These are phyloP conservation scores for Drosophila colorata DNA, from an alignment of 2,888 invertebrate species.

Conservation along the genomic window DNA sequence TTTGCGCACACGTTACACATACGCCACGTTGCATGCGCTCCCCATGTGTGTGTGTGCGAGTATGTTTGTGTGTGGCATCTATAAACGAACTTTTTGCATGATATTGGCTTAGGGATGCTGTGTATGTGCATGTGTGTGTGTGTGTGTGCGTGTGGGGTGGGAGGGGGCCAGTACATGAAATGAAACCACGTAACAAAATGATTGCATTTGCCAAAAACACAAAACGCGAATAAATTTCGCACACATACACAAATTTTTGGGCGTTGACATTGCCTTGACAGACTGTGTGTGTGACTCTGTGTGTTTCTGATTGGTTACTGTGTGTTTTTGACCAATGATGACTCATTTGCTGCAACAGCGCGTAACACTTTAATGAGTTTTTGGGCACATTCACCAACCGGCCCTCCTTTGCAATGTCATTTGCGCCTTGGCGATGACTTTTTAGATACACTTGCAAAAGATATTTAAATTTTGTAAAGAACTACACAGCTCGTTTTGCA, in stretches of 20 bases:
- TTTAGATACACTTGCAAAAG: not conserved
- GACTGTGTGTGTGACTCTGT: not conserved
- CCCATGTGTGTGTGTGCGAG: not conserved
- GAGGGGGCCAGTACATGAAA: slow-evolving; percentile 33
- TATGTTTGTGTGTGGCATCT: slow-evolving; percentile 34
- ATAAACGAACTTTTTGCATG: slow-evolving; percentile 72
- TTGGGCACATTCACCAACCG: slow-evolving; percentile 16
- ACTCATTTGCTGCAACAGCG: slow-evolving; percentile 64
- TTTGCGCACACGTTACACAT: slow-evolving; percentile 75
- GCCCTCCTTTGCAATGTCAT: not conserved
- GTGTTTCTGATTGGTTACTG: slow-evolving; percentile 32
- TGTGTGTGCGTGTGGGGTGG: not conserved
- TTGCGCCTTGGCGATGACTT: not conserved
- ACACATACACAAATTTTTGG: slow-evolving; percentile 20
- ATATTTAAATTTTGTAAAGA: no score
- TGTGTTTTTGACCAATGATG: slow-evolving; percentile 50
- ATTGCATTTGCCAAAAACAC: slow-evolving; percentile 71
- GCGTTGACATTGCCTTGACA: slow-evolving; percentile 46
- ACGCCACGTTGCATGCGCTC: slow-evolving; percentile 63
- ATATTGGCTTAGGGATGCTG: slow-evolving; percentile 58
- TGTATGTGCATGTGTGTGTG: not conserved
- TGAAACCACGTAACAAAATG: slow-evolving; percentile 75
- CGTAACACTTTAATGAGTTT: slow-evolving; percentile 67
- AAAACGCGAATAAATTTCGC: slow-evolving; percentile 52
- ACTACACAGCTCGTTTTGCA: no score